Percentiles rank a stretch among this genome's conserved stretches.
These are phyloP conservation scores for Larimichthys polyactis DNA, from an alignment of 2,113 vertebrate genomes.

Conservation along the genomic window DNA sequence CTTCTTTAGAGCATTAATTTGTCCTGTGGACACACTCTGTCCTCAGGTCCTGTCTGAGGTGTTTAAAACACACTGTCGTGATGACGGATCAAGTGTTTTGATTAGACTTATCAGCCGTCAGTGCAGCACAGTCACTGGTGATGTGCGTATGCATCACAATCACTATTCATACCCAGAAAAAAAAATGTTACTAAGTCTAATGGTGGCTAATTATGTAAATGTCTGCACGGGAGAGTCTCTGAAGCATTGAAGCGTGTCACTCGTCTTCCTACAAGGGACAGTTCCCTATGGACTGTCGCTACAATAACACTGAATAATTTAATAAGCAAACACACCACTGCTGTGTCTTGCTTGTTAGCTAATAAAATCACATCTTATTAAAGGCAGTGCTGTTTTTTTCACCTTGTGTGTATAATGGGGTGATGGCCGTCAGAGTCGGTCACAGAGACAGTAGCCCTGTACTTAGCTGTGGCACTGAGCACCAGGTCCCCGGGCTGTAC, in stretches of 20 bases:
- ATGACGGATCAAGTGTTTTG: conserved; percentile 50
- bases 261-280: conserved; percentile 35
- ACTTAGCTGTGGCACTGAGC: conserved; percentile 9
- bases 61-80: conserved; percentile 1
- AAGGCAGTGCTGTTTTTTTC: conserved; percentile 60
- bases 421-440: conserved; percentile 9
- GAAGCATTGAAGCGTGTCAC: conserved; percentile 56
- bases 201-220: conserved; percentile 75
- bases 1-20: neutral
- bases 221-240: conserved; percentile 51
- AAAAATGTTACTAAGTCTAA: conserved; percentile 58
- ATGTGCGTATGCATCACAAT: conserved; percentile 4
- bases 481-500: conserved; percentile 33
- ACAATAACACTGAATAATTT: conserved; percentile 81
- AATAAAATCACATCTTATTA: conserved; percentile 83
- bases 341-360: conserved; percentile 80
- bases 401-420: conserved; percentile 50
- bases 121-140: neutral
- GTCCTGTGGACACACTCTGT: conserved; percentile 21
- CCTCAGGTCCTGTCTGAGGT: conserved; percentile 6
- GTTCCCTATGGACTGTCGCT: conserved; percentile 42
- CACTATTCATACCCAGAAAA: conserved; percentile 26
- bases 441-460: neutral
- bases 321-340: conserved; percentile 76
- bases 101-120: conserved; percentile 24